Base-by-base conservation (phyloP, 2,888 invertebrate genomes). In the Trisateles emortualis region DNA sequence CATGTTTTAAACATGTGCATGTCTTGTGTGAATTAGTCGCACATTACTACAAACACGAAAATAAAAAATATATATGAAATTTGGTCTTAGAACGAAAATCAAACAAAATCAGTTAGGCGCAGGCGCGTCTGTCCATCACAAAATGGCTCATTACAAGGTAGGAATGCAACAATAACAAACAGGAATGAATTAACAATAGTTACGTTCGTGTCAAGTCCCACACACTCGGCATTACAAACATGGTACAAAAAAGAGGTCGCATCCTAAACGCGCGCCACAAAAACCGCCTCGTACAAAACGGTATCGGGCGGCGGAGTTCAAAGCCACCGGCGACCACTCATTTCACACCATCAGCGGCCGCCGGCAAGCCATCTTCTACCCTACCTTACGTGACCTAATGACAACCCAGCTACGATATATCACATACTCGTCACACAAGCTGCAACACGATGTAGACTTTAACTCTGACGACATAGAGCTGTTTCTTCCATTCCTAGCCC, bases 191-290 rank as follows among this genome's bases (percentile, higher is more conserved):
- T 83, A 87, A 92, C 90, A 91, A 92, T 91, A 83, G 87, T 84
- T 82, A 88, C 86, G 83, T 86, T 88, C 91, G 91, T 91, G 92
- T 91, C 90, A 89, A 89, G 90, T 89, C 90, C 89, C 89, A 90
- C 92, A 90, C 92, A 88, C 86, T 89, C 86, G 88, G 89, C 81
- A 90, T 91, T 90, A 92, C 88, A 92, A 91, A 92, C 87, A 92
- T 75, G 66, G 65, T 54, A 89, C 86, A 91, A 91, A 90, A 90
- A 92, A 90, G 76, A 82, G 86, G 86, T 84, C 81, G 86, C 82
- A 83, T 88, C 89, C 88, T 90, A 90, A 91, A 89, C 86, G 89
- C 77, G 72, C 59, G 73, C 72, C 72, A 90, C 86, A 91, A 91
- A 91, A 92, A 92, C 76, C 78, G 76, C 74, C 75, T 78, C 77